Percentiles rank a stretch among this genome's conserved stretches.
Evolutionary conservation across 2,797 vertebrate species (phyloP).

Genomic region (Chaetodon trifasciatus): DNA sequence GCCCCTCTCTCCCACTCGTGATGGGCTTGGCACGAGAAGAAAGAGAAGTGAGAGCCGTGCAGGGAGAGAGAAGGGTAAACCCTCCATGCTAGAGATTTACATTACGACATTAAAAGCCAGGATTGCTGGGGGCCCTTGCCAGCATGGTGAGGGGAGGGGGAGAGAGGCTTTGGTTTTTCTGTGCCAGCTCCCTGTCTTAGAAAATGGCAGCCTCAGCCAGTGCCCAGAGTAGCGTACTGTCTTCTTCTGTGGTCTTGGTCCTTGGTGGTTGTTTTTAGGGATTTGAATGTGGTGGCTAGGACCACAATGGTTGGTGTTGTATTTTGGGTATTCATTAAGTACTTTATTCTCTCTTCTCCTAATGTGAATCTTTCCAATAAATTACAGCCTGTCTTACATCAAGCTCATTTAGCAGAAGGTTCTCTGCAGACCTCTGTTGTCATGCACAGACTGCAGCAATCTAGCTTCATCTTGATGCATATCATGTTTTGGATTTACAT

Average conservation of each 20-base stretch:
- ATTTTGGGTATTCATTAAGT: background rate
- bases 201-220: slow-evolving; percentile 58
- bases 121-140: slow-evolving; percentile 69
- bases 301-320: background rate
- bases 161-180: slow-evolving; percentile 39
- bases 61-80: slow-evolving; percentile 75
- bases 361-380: background rate
- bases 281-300: slow-evolving; percentile 1
- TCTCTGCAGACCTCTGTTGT: background rate
- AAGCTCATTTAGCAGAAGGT: background rate
- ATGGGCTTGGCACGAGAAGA: slow-evolving; percentile 84
- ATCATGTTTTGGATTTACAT: background rate
- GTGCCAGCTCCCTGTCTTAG: slow-evolving; percentile 64
- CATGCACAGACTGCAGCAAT: background rate
- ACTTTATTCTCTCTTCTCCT: background rate
- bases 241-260: slow-evolving; percentile 18
- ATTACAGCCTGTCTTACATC: background rate
- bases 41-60: slow-evolving; percentile 70
- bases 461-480: background rate
- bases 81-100: slow-evolving; percentile 83
- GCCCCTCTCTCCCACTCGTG: slow-evolving; percentile 75
- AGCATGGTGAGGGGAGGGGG: slow-evolving; percentile 39
- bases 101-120: slow-evolving; percentile 78
- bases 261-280: slow-evolving; percentile 9
- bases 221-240: slow-evolving; percentile 26